Percentiles rank a stretch among this genome's conserved stretches.
Evolutionary conservation across 2,888 invertebrate species (phyloP).

Genomic region (Eupithecia exiguata): DNA sequence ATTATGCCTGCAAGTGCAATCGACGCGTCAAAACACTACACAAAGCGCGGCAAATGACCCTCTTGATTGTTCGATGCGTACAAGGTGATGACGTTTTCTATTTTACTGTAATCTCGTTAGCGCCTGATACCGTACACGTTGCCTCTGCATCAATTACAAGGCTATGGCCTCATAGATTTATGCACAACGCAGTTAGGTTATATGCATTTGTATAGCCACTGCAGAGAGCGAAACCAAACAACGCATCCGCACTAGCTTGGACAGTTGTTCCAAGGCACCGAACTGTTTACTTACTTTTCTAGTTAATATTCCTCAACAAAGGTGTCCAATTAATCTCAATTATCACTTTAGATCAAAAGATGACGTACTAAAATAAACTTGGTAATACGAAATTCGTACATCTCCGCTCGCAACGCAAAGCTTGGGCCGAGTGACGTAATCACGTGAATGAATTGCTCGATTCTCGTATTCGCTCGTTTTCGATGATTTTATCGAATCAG

Average conservation of each 20-base stretch:
- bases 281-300: slow-evolving; percentile 72
- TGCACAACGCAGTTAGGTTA: slow-evolving; percentile 79
- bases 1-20: slow-evolving; percentile 80
- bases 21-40: slow-evolving; percentile 71
- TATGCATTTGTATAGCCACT: slow-evolving; percentile 80
- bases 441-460: slow-evolving; percentile 40
- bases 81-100: slow-evolving; percentile 71
- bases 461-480: not conserved
- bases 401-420: slow-evolving; percentile 73
- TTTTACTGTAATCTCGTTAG: slow-evolving; percentile 73
- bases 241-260: slow-evolving; percentile 63
- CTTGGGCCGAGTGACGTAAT: slow-evolving; percentile 74
- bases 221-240: slow-evolving; percentile 76
- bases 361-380: slow-evolving; percentile 79
- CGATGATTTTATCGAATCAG: slow-evolving; percentile 11
- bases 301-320: slow-evolving; percentile 56
- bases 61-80: slow-evolving; percentile 56
- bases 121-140: slow-evolving; percentile 64
- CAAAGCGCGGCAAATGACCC: slow-evolving; percentile 71
- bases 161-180: slow-evolving; percentile 76
- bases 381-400: slow-evolving; percentile 74
- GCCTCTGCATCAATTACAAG: slow-evolving; percentile 74
- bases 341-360: slow-evolving; percentile 68
- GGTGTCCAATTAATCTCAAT: slow-evolving; percentile 57
- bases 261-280: slow-evolving; percentile 47